Evolutionary conservation across 2,888 invertebrate genomes (phyloP).

Genomic region (Orthonevra nobilis): DNA sequence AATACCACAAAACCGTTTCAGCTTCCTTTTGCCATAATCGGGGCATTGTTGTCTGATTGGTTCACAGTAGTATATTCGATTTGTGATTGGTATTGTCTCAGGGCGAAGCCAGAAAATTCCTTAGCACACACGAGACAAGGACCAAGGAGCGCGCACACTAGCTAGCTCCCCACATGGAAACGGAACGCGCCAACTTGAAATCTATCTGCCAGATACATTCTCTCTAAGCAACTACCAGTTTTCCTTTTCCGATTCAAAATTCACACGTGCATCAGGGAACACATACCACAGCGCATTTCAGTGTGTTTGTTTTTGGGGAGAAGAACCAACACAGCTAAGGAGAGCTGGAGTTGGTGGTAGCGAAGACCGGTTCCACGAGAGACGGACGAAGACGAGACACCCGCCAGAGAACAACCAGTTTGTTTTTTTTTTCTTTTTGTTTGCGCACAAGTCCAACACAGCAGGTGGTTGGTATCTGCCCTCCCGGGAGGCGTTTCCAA

Average conservation of each 20-base stretch:
- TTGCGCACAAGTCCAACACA: constrained; percentile 70
- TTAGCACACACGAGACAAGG: constrained; percentile 40
- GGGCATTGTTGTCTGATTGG: constrained; percentile 68
- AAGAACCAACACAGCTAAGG: neutral
- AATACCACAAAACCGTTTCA: constrained; percentile 44
- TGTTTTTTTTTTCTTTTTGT: too few relatives aligned
- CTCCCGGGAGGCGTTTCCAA: constrained; percentile 65
- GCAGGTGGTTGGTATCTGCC: constrained; percentile 70
- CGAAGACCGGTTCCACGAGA: constrained; percentile 62
- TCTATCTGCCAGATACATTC: constrained; percentile 51
- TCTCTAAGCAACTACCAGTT: neutral
- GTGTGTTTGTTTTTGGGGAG: constrained; percentile 31
- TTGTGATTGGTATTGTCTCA: constrained; percentile 70
- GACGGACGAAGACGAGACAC: neutral
- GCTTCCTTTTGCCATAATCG: constrained; percentile 66
- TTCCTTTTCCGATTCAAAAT: constrained; percentile 37
- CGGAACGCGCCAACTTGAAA: constrained; percentile 59
- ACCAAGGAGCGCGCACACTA: neutral
- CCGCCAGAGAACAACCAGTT: constrained; percentile 14
- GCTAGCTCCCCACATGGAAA: constrained; percentile 37
- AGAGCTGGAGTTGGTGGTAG: constrained; percentile 11
- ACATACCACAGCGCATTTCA: neutral
- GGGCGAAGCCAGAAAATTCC: constrained; percentile 70
- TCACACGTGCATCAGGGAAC: constrained; percentile 47
- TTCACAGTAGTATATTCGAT: constrained; percentile 69